phyloP scores from a whole-genome alignment of 2,113 vertebrate species.

The Asarcornis scutulata region DNA sequence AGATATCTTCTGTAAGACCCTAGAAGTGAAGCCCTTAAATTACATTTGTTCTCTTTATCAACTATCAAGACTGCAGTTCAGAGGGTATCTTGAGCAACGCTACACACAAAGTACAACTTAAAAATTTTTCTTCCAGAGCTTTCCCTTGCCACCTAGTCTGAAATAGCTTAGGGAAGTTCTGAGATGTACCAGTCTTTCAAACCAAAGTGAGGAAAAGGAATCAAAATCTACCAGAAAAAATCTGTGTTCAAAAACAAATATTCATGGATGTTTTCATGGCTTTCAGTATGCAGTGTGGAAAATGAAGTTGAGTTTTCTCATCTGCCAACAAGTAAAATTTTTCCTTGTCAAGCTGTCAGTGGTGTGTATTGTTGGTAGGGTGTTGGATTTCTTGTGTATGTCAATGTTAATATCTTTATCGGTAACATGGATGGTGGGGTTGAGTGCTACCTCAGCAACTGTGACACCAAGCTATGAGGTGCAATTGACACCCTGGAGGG shows the following conservation, averaged over 20 bases:
- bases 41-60: neutral
- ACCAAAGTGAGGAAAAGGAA: neutral
- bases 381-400: neutral
- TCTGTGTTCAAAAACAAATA: neutral
- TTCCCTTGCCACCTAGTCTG: neutral
- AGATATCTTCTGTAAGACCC: neutral
- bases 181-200: neutral
- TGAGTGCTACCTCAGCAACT: too few relatives aligned
- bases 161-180: neutral
- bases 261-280: neutral
- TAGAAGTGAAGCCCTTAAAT: neutral
- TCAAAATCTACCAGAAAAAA: neutral
- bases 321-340: neutral
- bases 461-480: too few relatives aligned
- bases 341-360: neutral
- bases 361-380: neutral
- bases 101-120: neutral
- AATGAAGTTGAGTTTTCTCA: neutral
- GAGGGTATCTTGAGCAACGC: neutral
- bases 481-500: too few relatives aligned
- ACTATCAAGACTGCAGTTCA: neutral
- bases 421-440: too few relatives aligned
- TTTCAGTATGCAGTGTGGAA: neutral
- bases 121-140: neutral
- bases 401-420: neutral